phyloP scores from a whole-genome alignment of 1,140 invertebrate species.

The Dreissena rostriformis region DNA sequence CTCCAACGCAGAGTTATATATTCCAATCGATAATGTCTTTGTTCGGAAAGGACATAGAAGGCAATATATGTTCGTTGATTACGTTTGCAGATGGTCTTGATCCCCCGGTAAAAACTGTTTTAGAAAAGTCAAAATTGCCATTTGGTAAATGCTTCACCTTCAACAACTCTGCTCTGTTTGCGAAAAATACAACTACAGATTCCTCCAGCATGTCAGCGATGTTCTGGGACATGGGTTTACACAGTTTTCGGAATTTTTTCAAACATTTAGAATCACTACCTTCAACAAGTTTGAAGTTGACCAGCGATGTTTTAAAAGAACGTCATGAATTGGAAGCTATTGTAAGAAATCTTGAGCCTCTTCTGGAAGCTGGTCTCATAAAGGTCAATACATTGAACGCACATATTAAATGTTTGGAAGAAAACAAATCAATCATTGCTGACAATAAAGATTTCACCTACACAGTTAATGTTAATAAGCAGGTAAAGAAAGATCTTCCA shows the following conservation, averaged over 20 bases:
- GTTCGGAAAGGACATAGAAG: constrained; percentile 35
- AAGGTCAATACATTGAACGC: no score
- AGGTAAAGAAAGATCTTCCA: no score
- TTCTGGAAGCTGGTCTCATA: no score
- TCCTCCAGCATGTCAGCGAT: neutral
- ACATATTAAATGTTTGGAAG: no score
- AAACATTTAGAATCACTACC: neutral
- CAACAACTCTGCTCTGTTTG: neutral
- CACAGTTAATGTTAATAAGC: no score
- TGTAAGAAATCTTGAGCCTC: no score
- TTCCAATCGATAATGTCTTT: constrained; percentile 35
- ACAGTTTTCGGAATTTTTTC: neutral
- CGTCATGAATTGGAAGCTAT: neutral
- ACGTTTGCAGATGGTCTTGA: constrained; percentile 25
- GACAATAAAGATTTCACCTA: no score
- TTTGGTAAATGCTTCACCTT: neutral
- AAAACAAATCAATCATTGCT: no score
- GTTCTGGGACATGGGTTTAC: constrained; percentile 11
- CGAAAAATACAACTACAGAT: neutral
- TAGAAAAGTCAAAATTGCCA: neutral
- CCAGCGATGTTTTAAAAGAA: neutral
- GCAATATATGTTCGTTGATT: constrained; percentile 14
- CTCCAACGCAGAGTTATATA: constrained; percentile 21
- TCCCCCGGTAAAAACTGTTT: neutral
- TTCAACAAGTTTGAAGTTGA: neutral